Evolutionary conservation across 2,888 invertebrate species (phyloP), one percentile per base, ranked within the genome.

Genomic region (Hydriomena furcata): DNA sequence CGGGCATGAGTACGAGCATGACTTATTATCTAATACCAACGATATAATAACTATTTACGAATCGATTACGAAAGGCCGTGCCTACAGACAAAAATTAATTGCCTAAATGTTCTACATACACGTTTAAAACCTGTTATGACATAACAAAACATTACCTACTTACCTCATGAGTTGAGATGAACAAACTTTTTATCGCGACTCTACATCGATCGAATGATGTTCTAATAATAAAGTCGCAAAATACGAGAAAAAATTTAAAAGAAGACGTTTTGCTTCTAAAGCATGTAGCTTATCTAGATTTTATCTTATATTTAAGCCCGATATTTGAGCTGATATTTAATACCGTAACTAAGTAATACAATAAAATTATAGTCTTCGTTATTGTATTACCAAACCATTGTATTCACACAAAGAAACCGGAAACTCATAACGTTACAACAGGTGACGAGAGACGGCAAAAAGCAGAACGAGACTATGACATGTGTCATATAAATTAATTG

Each of bases 351-450:
- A 62, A 65, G 60, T 52, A 58, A 56, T 66, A 70, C 64, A 68
- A 69, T 70, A 56, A 61, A 61, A 52, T 50, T 41, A 35, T 52
- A 66, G 55, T 50, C 45, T 58, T 66, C 58, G 63, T 65, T 66
- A 51, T 60, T 63, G 61, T 63, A 52, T 66, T 70, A 62, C 63
- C 46, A 55, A 66, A 67, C 61, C 60, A 64, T 69, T 68, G 61
- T 65, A 56, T 56, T 55, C 55, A 63, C 62, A 65, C 52, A 63
- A 60, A 63, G 58, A 63, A 65, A 70, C 68, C 68, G 68, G 71
- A 73, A 71, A 58, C 38, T 45, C 46, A 52, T 50, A 43, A 45
- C 49, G 49, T 55, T 47, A 4, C 2, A 3, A 55, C 52, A 28
- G 32, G 24, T 31, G 25, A 36, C 48, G 38, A 45, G 36, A 30